Conservation (phyloP, 23 tunicate species). For the Oikopleura vanhoeffeni region DNA sequence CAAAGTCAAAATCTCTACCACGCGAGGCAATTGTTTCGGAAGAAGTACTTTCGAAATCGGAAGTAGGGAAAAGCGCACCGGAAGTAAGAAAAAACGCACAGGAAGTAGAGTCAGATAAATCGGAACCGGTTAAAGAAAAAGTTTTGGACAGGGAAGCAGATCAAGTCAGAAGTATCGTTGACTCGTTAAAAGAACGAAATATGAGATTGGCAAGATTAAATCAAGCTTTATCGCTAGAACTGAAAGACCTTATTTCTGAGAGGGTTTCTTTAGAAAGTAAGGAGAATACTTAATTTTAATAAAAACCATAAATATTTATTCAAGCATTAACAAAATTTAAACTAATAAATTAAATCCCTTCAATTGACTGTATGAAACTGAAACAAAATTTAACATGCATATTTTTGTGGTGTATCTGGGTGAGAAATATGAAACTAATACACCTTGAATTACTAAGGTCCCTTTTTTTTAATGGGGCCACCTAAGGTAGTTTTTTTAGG, state of each 20-base stretch:
- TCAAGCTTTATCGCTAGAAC: background rate
- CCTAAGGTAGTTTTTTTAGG: too few relatives aligned
- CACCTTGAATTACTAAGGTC: too few relatives aligned
- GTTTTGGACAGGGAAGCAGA: background rate
- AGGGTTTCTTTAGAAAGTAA: background rate
- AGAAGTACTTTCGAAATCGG: background rate
- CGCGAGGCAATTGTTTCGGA: background rate
- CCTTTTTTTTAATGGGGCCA: too few relatives aligned
- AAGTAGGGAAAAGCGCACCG: background rate
- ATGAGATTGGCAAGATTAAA: background rate
- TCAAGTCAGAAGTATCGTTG: background rate
- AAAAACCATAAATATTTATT: too few relatives aligned
- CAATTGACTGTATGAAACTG: too few relatives aligned
- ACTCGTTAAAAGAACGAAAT: background rate
- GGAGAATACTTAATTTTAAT: too few relatives aligned
- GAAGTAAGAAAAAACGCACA: background rate
- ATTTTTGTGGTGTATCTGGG: too few relatives aligned
- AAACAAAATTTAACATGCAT: too few relatives aligned
- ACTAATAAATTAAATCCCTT: too few relatives aligned
- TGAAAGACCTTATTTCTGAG: background rate
- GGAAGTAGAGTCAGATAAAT: background rate
- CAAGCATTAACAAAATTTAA: too few relatives aligned
- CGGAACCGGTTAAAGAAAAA: too few relatives aligned
- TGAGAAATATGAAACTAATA: too few relatives aligned
- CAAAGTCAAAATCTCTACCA: background rate